phyloP scores from a whole-genome alignment of 2,888 invertebrate genomes.

The Nemapogon koenigi region DNA sequence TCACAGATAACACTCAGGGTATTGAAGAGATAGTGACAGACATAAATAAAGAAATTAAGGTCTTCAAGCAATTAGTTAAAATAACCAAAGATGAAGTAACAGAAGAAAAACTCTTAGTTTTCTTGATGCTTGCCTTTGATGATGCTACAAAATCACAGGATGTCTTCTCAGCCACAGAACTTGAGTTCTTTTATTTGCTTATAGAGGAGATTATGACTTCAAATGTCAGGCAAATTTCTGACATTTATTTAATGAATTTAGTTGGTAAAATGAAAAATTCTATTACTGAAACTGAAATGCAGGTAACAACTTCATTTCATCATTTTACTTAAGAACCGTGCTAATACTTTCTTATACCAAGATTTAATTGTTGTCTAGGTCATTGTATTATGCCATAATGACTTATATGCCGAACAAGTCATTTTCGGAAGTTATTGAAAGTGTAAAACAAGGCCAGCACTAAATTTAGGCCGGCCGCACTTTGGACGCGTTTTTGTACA shows the following conservation, averaged over 20 bases:
- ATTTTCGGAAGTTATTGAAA: too few relatives aligned
- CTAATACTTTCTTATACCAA: too few relatives aligned
- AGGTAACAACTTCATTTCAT: too few relatives aligned
- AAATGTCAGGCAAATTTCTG: slow-evolving; percentile 39
- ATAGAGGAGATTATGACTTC: slow-evolving; percentile 47
- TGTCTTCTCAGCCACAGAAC: slow-evolving; percentile 34
- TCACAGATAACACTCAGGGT: neutral
- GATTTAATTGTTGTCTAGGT: too few relatives aligned
- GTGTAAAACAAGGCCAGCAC: too few relatives aligned
- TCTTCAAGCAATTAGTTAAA: slow-evolving; percentile 41
- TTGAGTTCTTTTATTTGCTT: slow-evolving; percentile 46
- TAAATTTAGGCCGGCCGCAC: too few relatives aligned
- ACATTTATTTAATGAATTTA: slow-evolving; percentile 42
- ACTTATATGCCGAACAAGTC: too few relatives aligned
- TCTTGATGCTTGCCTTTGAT: slow-evolving; percentile 40
- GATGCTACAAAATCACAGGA: slow-evolving; percentile 45
- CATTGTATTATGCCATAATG: too few relatives aligned
- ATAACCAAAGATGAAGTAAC: slow-evolving; percentile 40
- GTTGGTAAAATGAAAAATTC: slow-evolving; percentile 37
- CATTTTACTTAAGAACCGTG: too few relatives aligned
- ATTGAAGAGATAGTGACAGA: slow-evolving; percentile 28
- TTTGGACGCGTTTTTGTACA: too few relatives aligned
- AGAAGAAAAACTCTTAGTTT: slow-evolving; percentile 39
- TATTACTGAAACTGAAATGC: slow-evolving; percentile 42
- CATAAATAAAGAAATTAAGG: slow-evolving; percentile 39